Evolutionary conservation across 2,888 invertebrate genomes (phyloP).

Genomic region (Agrypnus murinus): DNA sequence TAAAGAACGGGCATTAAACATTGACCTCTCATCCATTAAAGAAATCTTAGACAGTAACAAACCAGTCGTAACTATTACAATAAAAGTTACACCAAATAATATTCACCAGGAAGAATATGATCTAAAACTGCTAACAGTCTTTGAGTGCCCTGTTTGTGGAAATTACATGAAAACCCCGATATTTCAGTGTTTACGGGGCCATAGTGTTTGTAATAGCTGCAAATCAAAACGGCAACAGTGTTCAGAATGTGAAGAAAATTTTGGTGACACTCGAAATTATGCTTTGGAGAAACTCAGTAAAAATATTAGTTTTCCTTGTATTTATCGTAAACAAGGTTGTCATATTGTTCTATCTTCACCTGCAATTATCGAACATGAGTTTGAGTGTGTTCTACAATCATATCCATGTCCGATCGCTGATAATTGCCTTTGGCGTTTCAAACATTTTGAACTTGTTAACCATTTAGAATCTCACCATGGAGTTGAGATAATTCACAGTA

Average conservation of each 20-base stretch:
- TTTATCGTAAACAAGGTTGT: slow-evolving; percentile 64
- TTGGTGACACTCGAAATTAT: slow-evolving; percentile 65
- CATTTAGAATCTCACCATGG: slow-evolving; percentile 50
- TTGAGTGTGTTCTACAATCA: slow-evolving; percentile 60
- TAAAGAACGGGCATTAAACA: slow-evolving; percentile 36
- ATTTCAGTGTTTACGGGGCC: slow-evolving; percentile 64
- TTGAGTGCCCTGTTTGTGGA: slow-evolving; percentile 66
- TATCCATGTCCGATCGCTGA: slow-evolving; percentile 62
- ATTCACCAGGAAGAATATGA: slow-evolving; percentile 54
- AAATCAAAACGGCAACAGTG: slow-evolving; percentile 63
- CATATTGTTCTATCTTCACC: slow-evolving; percentile 55
- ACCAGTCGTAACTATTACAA: slow-evolving; percentile 29
- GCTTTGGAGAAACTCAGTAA: slow-evolving; percentile 63
- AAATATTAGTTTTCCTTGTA: slow-evolving; percentile 62
- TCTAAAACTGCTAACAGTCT: slow-evolving; percentile 61
- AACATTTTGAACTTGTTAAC: slow-evolving; percentile 37
- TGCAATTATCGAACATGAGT: slow-evolving; percentile 61
- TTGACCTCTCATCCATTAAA: slow-evolving; percentile 61
- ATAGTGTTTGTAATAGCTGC: slow-evolving; percentile 65
- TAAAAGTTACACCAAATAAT: slow-evolving; percentile 34
- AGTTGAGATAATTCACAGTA: slow-evolving; percentile 42
- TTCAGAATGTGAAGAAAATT: slow-evolving; percentile 62
- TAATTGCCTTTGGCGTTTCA: slow-evolving; percentile 49
- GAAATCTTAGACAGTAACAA: slow-evolving; percentile 51
- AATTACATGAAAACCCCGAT: slow-evolving; percentile 65